phyloP scores from a whole-genome alignment of 2,888 invertebrate species.

The Globia sparganii region DNA sequence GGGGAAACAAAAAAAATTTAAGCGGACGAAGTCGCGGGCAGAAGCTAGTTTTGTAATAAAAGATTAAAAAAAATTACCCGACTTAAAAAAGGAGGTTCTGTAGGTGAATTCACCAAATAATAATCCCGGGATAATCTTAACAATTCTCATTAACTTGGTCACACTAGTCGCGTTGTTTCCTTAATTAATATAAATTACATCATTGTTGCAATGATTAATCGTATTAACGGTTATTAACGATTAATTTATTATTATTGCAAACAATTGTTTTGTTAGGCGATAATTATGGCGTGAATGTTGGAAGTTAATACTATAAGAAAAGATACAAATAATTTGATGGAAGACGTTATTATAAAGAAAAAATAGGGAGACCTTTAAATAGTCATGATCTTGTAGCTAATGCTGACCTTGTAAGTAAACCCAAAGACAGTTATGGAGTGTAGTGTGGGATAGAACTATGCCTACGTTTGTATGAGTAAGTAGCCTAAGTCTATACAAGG shows the following conservation, averaged over 20 bases:
- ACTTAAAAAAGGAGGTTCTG: not conserved
- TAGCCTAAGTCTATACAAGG: too few relatives aligned
- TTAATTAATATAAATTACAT: constrained; percentile 83
- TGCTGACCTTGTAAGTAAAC: not conserved
- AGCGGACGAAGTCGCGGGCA: too few relatives aligned
- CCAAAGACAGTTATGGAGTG: too few relatives aligned
- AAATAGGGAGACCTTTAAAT: not conserved
- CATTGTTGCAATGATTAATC: constrained; percentile 80
- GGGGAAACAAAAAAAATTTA: too few relatives aligned
- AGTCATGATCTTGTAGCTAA: too few relatives aligned
- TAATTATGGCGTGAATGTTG: constrained; percentile 41
- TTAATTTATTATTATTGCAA: constrained; percentile 67
- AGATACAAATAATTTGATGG: not conserved
- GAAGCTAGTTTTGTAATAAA: too few relatives aligned
- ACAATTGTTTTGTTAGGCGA: constrained; percentile 52
- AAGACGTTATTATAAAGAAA: not conserved
- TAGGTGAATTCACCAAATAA: not conserved
- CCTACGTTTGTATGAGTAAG: too few relatives aligned
- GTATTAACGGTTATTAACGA: constrained; percentile 64
- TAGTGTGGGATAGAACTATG: too few relatives aligned
- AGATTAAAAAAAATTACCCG: too few relatives aligned
- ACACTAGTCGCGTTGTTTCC: constrained; percentile 59
- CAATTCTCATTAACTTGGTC: constrained; percentile 48
- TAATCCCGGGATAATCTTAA: constrained; percentile 46
- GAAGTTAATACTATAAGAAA: constrained; percentile 29